Evolutionary conservation across 2,113 vertebrate genomes (phyloP), one percentile per base, ranked within the genome.

Genomic region (Ptyas mucosa): DNA sequence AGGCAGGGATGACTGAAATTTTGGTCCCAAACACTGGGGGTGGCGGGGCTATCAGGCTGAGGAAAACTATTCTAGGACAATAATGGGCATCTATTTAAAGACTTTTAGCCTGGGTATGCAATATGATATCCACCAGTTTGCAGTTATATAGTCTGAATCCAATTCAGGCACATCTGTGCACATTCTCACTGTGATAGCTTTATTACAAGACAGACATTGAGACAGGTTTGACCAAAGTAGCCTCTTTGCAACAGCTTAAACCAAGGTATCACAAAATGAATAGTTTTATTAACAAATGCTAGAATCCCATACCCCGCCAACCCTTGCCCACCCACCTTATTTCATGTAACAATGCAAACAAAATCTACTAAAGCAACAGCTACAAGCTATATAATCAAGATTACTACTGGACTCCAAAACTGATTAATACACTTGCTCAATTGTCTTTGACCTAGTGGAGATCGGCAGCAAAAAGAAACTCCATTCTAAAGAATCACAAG

Each of bases 161-260:
- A 64, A 93, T 86, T 94, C 93, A 95, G 43, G 90, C 95, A 96
- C 97, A 96, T 86, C 94, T 89, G 89, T 94, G 92, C 92, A 94
- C 53, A 69, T 96, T 96, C 95, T 96, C 95, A 97, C 95, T 94
- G 93, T 96, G 96, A 95, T 94, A 97, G 97, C 96, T 97, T 97
- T 97, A 97, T 97, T 97, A 97, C 93, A 97, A 97, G 97, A 97
- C 94, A 96, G 95, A 97, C 95, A 95, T 58, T 93, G 96, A 97
- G 96, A 97, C 96, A 97, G 93, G 95, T 95, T 52, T 91, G 95
- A 94, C 94, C 95, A 95, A 95, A 93, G 87, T 54, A 93, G 94
- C 94, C 96, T 93, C 57, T 94, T 95, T 51, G 93, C 89, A 81
- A 91, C 94, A 96, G 94, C 94, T 96, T 95, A 90, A 95, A 96